phyloP scores from a whole-genome alignment of 2,888 invertebrate species.

The Zhuqinia jingwanae region DNA sequence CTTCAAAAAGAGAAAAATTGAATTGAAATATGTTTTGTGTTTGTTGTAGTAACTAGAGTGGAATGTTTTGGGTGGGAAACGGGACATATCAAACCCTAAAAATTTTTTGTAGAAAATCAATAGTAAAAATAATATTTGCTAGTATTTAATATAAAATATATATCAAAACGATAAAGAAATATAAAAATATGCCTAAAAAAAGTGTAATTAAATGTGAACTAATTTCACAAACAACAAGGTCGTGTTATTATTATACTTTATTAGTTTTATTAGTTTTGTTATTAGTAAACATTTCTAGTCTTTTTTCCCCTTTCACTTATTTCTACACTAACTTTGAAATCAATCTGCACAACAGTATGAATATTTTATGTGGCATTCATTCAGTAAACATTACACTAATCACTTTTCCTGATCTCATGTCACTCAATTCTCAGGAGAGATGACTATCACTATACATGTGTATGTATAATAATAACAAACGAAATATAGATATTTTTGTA shows the following conservation, averaged over 20 bases:
- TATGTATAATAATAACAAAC: slow-evolving; percentile 1
- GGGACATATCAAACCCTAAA: not conserved
- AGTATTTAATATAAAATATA: too few relatives aligned
- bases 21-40: slow-evolving; percentile 16
- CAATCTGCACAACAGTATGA: not conserved
- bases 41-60: not conserved
- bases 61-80: not conserved
- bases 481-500: too few relatives aligned
- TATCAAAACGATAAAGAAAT: too few relatives aligned
- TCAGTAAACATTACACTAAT: slow-evolving; percentile 30
- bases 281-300: slow-evolving; percentile 14
- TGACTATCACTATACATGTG: too few relatives aligned
- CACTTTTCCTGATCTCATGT: slow-evolving; percentile 36
- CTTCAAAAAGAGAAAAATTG: not conserved
- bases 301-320: not conserved
- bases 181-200: not conserved
- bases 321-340: slow-evolving; percentile 4
- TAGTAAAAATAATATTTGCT: not conserved
- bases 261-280: slow-evolving; percentile 14
- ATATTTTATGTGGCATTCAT: slow-evolving; percentile 15
- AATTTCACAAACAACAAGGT: slow-evolving; percentile 21
- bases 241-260: too few relatives aligned
- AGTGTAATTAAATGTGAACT: slow-evolving; percentile 20
- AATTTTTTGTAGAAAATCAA: not conserved
- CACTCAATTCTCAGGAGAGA: slow-evolving; percentile 13